phyloP scores from a whole-genome alignment of 1,140 invertebrate genomes.

The Sarcophaga bullata region DNA sequence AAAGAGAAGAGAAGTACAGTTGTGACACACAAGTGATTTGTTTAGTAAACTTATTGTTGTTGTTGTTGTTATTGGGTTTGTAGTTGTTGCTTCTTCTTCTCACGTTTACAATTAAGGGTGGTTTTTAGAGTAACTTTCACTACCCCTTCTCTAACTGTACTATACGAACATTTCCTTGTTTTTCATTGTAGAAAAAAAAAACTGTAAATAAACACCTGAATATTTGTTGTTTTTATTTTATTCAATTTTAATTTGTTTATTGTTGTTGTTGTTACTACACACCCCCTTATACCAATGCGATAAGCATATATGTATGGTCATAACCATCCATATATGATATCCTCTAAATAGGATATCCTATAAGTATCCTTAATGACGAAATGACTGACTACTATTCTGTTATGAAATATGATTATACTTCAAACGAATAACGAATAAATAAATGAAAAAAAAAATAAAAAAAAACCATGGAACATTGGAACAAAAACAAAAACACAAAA shows the following conservation, averaged over 20 bases:
- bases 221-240: slow-evolving; percentile 23
- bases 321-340: too few relatives aligned
- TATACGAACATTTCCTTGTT: not conserved
- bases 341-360: not conserved
- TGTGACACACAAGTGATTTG: slow-evolving; percentile 25
- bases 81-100: not conserved
- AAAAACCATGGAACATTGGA: too few relatives aligned
- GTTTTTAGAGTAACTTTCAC: not conserved
- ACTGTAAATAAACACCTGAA: slow-evolving; percentile 40
- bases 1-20: slow-evolving; percentile 27
- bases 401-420: slow-evolving; percentile 35
- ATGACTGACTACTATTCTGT: slow-evolving; percentile 1
- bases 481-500: too few relatives aligned
- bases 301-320: not conserved
- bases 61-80: too few relatives aligned
- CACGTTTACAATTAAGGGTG: slow-evolving; percentile 22
- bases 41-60: not conserved
- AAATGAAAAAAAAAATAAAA: too few relatives aligned
- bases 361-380: not conserved
- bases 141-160: not conserved
- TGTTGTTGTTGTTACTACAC: not conserved
- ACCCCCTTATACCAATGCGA: not conserved
- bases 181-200: not conserved
- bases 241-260: not conserved
- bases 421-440: not conserved